phyloP scores from a whole-genome alignment of 2,113 vertebrate species.

The Malurus melanocephalus region DNA sequence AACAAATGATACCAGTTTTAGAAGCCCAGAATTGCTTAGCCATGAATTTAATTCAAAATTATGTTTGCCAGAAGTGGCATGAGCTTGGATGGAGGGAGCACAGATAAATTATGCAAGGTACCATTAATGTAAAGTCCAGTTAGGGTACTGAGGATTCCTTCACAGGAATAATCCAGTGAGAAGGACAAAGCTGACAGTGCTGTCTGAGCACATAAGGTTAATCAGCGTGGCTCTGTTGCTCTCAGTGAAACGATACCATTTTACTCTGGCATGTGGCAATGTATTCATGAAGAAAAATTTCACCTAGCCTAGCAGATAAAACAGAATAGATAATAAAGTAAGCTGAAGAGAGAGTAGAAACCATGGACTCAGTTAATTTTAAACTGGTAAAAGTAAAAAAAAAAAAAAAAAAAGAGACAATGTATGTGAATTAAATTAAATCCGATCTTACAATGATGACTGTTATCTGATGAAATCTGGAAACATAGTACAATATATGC shows the following conservation, averaged over 20 bases:
- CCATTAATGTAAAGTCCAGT: neutral
- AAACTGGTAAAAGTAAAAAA: neutral
- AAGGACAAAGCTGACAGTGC: neutral
- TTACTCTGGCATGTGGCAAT: neutral
- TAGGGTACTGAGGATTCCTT: neutral
- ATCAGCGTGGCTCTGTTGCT: neutral
- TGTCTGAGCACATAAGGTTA: neutral
- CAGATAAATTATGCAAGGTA: neutral
- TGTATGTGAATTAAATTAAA: neutral
- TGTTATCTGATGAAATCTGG: neutral
- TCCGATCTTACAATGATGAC: neutral
- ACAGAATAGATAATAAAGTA: conserved; percentile 22
- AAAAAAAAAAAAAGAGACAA: neutral
- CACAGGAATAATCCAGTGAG: neutral
- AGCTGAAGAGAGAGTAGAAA: neutral
- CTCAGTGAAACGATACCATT: neutral
- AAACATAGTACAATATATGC: neutral
- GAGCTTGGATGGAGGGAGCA: neutral
- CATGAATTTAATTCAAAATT: neutral
- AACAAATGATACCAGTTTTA: neutral
- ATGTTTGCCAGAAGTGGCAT: neutral
- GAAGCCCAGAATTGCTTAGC: neutral
- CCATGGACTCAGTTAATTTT: neutral
- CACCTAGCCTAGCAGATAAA: conserved; percentile 28
- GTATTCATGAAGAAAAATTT: conserved; percentile 22